phyloP scores from a whole-genome alignment of 2,888 invertebrate genomes.

The Drosophila paramelanica region DNA sequence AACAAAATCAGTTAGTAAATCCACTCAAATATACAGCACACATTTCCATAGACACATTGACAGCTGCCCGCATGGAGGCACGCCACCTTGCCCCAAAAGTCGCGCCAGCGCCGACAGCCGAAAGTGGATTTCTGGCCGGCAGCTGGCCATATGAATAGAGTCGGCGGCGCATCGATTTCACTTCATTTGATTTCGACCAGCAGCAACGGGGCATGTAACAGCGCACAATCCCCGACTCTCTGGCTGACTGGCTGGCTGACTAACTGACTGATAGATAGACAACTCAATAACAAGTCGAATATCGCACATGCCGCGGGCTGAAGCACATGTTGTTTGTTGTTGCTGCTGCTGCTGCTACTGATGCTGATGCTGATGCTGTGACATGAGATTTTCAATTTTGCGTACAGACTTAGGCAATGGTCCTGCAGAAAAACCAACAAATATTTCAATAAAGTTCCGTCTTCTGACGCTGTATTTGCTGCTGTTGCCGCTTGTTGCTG shows the following conservation, averaged over 20 bases:
- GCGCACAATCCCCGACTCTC: constrained; percentile 29
- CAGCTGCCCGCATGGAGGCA: constrained; percentile 74
- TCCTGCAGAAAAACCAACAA: constrained; percentile 36
- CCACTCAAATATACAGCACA: constrained; percentile 75
- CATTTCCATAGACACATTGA: constrained; percentile 81
- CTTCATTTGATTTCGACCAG: constrained; percentile 77
- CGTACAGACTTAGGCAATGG: constrained; percentile 54
- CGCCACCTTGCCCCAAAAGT: constrained; percentile 11
- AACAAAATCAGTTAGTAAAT: constrained; percentile 81
- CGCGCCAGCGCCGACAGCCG: constrained; percentile 30
- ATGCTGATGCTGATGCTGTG: constrained; percentile 36
- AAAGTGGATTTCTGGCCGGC: constrained; percentile 43
- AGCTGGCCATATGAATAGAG: constrained; percentile 76
- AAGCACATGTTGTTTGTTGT: constrained; percentile 55
- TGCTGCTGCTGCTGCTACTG: background rate
- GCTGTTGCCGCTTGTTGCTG: constrained; percentile 47
- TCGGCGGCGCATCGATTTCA: constrained; percentile 79
- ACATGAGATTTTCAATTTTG: constrained; percentile 68
- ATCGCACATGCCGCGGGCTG: constrained; percentile 55
- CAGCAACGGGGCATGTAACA: constrained; percentile 30
- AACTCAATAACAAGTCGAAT: constrained; percentile 71
- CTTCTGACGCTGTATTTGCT: constrained; percentile 17
- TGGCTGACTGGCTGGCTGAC: constrained; percentile 30
- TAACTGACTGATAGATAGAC: constrained; percentile 52
- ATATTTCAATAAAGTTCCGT: constrained; percentile 69